Evolutionary conservation across 2,888 invertebrate species (phyloP).

Genomic region (Drosophila affinis): DNA sequence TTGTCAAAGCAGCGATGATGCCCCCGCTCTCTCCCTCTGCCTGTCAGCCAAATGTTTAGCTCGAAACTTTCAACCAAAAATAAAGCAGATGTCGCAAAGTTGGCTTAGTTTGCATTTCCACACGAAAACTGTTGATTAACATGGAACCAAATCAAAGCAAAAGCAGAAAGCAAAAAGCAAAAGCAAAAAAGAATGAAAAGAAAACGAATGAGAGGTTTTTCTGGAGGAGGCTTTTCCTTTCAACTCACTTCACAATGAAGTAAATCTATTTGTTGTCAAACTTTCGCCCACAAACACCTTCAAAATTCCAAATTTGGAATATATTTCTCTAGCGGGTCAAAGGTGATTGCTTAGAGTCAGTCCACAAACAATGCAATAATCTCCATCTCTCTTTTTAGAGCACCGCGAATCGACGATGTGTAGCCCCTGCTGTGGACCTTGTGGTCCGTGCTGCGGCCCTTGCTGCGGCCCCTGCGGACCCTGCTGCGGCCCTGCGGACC

Average conservation of each 20-base stretch:
- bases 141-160: slow-evolving; percentile 24
- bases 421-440: slow-evolving; percentile 42
- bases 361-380: background rate
- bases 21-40: slow-evolving; percentile 8
- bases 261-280: slow-evolving; percentile 1
- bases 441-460: too few species aligned
- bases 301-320: slow-evolving; percentile 41
- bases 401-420: slow-evolving; percentile 58
- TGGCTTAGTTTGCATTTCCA: slow-evolving; percentile 41
- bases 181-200: background rate
- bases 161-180: background rate
- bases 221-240: background rate
- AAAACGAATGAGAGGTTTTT: background rate
- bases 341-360: slow-evolving; percentile 37
- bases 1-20: slow-evolving; percentile 68
- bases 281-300: slow-evolving; percentile 4
- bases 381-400: background rate
- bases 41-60: slow-evolving; percentile 34
- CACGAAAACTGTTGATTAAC: slow-evolving; percentile 39
- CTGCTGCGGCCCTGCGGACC: too few species aligned
- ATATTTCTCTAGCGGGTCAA: slow-evolving; percentile 68
- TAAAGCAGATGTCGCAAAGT: slow-evolving; percentile 41
- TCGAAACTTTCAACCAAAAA: slow-evolving; percentile 35
- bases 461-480: background rate
- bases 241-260: background rate